These are phyloP conservation scores for Neogobius melanostomus DNA, from an alignment of 2,113 vertebrate genomes.

Conservation along the genomic window DNA sequence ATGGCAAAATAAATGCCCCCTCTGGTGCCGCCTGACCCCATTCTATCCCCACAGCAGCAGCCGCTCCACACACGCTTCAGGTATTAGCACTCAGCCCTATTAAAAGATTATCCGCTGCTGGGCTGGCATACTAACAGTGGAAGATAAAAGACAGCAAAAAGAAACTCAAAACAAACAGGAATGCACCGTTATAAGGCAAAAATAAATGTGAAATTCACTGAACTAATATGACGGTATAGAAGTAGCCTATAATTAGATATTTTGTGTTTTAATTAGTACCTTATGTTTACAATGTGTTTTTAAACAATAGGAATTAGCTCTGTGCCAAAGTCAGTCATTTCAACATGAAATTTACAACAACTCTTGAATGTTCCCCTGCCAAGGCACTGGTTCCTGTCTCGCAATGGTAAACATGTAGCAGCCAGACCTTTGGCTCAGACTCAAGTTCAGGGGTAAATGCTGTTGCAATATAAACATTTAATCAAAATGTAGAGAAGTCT, in stretches of 20 bases:
- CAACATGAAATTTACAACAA: too few species aligned
- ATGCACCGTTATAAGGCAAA: slow-evolving; percentile 8
- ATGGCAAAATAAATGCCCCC: slow-evolving; percentile 27
- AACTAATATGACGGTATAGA: background rate
- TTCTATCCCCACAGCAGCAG: slow-evolving; percentile 47
- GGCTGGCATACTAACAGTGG: slow-evolving; percentile 40
- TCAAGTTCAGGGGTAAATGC: background rate
- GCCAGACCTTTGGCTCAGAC: background rate
- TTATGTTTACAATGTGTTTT: too few species aligned
- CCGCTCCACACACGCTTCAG: slow-evolving; percentile 41
- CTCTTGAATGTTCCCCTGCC: too few species aligned
- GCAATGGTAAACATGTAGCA: background rate
- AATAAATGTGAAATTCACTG: slow-evolving; percentile 1
- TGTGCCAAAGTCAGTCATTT: too few species aligned
- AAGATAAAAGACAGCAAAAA: slow-evolving; percentile 32
- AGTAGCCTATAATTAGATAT: too few species aligned
- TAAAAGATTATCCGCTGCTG: slow-evolving; percentile 65
- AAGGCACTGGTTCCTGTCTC: too few species aligned
- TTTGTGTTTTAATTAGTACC: too few species aligned
- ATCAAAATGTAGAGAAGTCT: too few species aligned
- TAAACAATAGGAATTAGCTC: too few species aligned
- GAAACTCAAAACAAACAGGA: slow-evolving; percentile 2
- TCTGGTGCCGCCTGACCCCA: slow-evolving; percentile 52
- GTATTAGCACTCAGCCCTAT: slow-evolving; percentile 70
- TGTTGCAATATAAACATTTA: background rate